Percentiles rank a stretch among this genome's conserved stretches.
Conservation (phyloP, 2,888 invertebrate genomes). For the Gastrophysa polygoni region DNA sequence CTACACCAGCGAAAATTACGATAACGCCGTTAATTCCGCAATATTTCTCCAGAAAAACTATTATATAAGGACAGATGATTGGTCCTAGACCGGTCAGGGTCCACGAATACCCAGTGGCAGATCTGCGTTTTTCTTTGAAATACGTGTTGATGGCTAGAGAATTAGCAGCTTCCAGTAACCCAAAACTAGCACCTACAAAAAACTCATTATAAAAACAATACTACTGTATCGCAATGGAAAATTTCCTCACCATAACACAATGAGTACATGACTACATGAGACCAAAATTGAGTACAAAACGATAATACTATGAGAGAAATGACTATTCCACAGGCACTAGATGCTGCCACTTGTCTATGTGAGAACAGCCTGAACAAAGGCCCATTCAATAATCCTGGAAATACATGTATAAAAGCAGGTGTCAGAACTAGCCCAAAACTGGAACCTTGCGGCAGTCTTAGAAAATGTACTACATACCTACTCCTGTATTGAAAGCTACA, state of each 20-base stretch:
- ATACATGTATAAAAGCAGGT: slow-evolving; percentile 21
- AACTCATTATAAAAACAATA: too few species aligned
- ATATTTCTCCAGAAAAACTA: slow-evolving; percentile 65
- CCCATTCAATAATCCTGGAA: slow-evolving; percentile 71
- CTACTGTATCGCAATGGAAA: too few species aligned
- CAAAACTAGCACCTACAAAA: slow-evolving; percentile 65
- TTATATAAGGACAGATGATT: slow-evolving; percentile 73
- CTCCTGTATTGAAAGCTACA: slow-evolving; percentile 71
- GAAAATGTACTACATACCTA: slow-evolving; percentile 59
- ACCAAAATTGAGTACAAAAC: slow-evolving; percentile 67
- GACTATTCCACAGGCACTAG: slow-evolving; percentile 66
- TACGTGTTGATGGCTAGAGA: slow-evolving; percentile 76
- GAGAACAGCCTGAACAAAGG: slow-evolving; percentile 71
- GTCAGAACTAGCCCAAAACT: too few species aligned
- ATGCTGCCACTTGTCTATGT: slow-evolving; percentile 70
- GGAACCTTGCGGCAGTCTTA: neutral
- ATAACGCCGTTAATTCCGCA: slow-evolving; percentile 72
- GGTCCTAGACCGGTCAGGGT: slow-evolving; percentile 76
- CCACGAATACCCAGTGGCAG: slow-evolving; percentile 75
- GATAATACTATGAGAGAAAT: slow-evolving; percentile 66
- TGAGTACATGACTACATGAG: slow-evolving; percentile 69
- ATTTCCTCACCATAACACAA: slow-evolving; percentile 74
- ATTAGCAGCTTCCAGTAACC: slow-evolving; percentile 71
- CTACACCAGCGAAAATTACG: slow-evolving; percentile 69
- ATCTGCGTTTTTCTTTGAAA: slow-evolving; percentile 71